A percentile compares a stretch with the other conserved stretches of the same genome.
Conservation (phyloP, 2,888 invertebrate species). For the Autographa pulchrina region DNA sequence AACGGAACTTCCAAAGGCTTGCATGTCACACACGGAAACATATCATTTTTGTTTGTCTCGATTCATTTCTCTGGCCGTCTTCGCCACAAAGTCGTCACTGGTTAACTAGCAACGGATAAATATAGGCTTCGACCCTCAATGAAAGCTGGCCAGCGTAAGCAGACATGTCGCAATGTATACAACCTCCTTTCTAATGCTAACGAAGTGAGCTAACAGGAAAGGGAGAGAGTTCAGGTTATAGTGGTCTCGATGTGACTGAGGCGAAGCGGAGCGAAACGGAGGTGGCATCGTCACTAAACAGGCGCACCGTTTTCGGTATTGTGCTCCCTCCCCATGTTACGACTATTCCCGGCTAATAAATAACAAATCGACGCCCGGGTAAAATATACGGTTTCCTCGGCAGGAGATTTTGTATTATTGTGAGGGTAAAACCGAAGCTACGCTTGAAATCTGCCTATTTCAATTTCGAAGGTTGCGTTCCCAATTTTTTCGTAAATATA, state of each 20-base stretch:
- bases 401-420: slow-evolving; percentile 78
- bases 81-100: slow-evolving; percentile 78
- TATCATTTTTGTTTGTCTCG: slow-evolving; percentile 82
- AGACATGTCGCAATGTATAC: slow-evolving; percentile 73
- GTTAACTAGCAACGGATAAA: slow-evolving; percentile 83
- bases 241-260: slow-evolving; percentile 72
- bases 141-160: slow-evolving; percentile 69
- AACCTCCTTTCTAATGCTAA: slow-evolving; percentile 64
- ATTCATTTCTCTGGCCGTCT: slow-evolving; percentile 80
- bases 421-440: slow-evolving; percentile 73
- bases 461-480: slow-evolving; percentile 66
- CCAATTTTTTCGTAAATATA: slow-evolving; percentile 60
- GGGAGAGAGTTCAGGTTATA: slow-evolving; percentile 73
- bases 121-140: slow-evolving; percentile 77
- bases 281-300: slow-evolving; percentile 85
- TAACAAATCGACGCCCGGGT: slow-evolving; percentile 88
- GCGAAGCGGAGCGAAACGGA: slow-evolving; percentile 79
- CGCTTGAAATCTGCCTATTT: slow-evolving; percentile 72
- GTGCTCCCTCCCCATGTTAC: slow-evolving; percentile 84
- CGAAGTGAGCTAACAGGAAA: slow-evolving; percentile 65
- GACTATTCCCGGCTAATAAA: slow-evolving; percentile 88
- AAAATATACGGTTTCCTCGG: slow-evolving; percentile 85
- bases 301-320: slow-evolving; percentile 86
- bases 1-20: slow-evolving; percentile 71
- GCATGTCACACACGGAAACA: slow-evolving; percentile 77